Base-by-base conservation (phyloP, 2,113 vertebrate genomes). In the Lepisosteus osseus region DNA sequence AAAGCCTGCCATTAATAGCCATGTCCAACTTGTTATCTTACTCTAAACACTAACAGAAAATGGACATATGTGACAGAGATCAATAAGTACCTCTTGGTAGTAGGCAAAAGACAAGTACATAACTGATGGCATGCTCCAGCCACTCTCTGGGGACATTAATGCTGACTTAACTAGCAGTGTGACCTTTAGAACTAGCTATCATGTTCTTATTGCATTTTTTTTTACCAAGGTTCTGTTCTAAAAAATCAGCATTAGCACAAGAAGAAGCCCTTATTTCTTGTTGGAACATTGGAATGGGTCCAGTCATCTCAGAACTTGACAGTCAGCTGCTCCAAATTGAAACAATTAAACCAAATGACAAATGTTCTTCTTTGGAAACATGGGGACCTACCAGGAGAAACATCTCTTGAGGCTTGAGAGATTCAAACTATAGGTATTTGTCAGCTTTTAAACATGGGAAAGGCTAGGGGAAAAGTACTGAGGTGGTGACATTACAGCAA, bases 1-100 rank as follows among this genome's bases (percentile, higher is more conserved):
- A 2, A 29, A 15, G n/a, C n/a, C 11, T 61, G 43, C 43, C 45
- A 4, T 12, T 14, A 40, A 59, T 15, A n/a, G 42, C 80, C 81
- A 70, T 86, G 88, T 86, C 85, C 87, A 84, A 81, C 80, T 89
- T 90, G 79, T 79, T 81, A 74, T 80, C 75, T 79, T 79, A 84
- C 82, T 88, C 75, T 76, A 70, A 81, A 84, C 82, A 12, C 84
- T 85, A 80, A 81, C 83, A 85, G 71, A 84, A 78, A 80, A 84
- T 85, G 77, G 84, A 82, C 79, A 70, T 71, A 88, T 85, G 76
- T 84, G 83, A 82, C 81, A 82, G 75, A 59, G 78, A 90, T 91
- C 89, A 89, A 90, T 92, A 88, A 79, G 76, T 65, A 67, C 62
- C 78, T 70, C 42, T 13, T 42, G 73, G 61, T 29, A 80, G n/a